These are phyloP conservation scores for Siniperca scherzeri DNA, from an alignment of 2,797 vertebrate genomes.

Conservation along the genomic window DNA sequence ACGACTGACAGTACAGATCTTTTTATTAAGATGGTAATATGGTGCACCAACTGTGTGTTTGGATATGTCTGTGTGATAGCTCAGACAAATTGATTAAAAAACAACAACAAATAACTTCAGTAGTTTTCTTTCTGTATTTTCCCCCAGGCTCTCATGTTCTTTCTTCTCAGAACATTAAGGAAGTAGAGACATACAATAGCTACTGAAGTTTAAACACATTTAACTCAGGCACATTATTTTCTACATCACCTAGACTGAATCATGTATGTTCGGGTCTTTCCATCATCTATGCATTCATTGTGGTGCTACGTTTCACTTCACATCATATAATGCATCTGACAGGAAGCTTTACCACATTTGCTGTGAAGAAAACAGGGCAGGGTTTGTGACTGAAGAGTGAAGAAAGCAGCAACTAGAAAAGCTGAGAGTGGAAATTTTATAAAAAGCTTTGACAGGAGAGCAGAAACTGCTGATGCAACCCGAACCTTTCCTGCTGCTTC, in stretches of 20 bases:
- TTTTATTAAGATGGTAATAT: neutral
- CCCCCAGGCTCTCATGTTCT: neutral
- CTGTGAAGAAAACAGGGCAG: constrained; percentile 2
- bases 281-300: neutral
- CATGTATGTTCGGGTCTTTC: constrained; percentile 8
- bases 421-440: constrained; percentile 29
- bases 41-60: neutral
- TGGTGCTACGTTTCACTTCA: neutral
- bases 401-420: constrained; percentile 21
- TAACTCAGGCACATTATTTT: neutral
- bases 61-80: neutral
- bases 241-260: neutral
- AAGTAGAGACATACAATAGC: no score
- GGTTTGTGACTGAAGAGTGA: neutral
- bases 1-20: neutral
- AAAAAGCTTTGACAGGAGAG: constrained; percentile 1
- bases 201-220: neutral
- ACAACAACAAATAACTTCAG: neutral
- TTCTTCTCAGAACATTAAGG: neutral
- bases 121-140: neutral
- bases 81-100: neutral
- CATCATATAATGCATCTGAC: constrained; percentile 34
- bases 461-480: no score
- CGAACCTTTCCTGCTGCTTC: no score
- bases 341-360: constrained; percentile 33